Conservation (phyloP, 2,888 invertebrate genomes). For the Entomobrya multifasciata region DNA sequence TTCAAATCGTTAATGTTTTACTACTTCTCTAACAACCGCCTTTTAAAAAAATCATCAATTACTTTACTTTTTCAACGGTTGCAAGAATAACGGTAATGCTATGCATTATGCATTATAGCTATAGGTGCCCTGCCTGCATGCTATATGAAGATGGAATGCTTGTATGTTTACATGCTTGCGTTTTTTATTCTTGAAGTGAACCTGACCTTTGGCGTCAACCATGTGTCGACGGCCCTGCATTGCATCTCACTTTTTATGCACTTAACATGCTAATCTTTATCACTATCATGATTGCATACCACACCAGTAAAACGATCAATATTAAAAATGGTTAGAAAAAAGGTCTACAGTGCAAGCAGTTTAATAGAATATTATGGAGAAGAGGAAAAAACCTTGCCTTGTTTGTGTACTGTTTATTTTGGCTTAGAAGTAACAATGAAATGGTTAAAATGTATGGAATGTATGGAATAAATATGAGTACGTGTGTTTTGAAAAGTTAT, state of each 20-base stretch:
- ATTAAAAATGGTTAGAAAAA: not conserved
- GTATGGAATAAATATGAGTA: no score
- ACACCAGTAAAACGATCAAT: not conserved
- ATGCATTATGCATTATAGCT: not conserved
- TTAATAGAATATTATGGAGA: not conserved
- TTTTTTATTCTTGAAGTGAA: conserved; percentile 36
- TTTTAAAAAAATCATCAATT: no score
- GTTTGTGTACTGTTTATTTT: no score
- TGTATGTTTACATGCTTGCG: not conserved
- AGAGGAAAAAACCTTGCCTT: no score
- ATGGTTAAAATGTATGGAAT: not conserved
- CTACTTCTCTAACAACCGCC: not conserved
- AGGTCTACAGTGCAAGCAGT: conserved; percentile 14
- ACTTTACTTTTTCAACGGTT: not conserved
- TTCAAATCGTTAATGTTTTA: not conserved
- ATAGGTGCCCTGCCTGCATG: not conserved
- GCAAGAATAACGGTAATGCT: not conserved
- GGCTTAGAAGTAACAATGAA: not conserved
- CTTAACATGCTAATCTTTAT: not conserved
- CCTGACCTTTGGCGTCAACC: conserved; percentile 66
- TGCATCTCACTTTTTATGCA: conserved; percentile 1
- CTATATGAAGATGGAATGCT: no score
- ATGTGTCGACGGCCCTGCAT: conserved; percentile 57
- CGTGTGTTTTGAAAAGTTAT: no score
- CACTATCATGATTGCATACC: not conserved